phyloP scores from a whole-genome alignment of 2,888 invertebrate species.

The Pseudococcus longispinus region DNA sequence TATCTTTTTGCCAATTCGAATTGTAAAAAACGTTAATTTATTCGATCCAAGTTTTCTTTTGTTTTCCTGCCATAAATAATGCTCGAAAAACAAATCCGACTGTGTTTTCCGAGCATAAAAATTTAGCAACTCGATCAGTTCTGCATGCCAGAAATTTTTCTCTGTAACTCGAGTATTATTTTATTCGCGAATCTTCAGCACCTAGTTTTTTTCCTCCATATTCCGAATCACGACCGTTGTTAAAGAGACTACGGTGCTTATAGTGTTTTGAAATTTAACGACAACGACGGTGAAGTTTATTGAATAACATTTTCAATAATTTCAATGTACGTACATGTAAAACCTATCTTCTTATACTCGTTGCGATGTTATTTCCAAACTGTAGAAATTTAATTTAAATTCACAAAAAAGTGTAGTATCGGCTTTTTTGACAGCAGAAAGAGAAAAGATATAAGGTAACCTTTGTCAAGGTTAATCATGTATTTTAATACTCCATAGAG shows the following conservation, averaged over 20 bases:
- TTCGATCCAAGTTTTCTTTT: not conserved
- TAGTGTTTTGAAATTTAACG: not conserved
- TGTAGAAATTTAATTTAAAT: not conserved
- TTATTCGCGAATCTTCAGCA: not conserved
- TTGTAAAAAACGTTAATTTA: not conserved
- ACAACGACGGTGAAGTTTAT: conserved; percentile 8
- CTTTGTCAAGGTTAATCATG: not conserved
- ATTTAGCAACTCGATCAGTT: not conserved
- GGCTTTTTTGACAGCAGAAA: not conserved
- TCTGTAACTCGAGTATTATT: not conserved
- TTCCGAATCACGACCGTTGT: not conserved
- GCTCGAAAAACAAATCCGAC: not conserved
- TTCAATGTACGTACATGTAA: not conserved
- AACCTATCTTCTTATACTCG: not conserved
- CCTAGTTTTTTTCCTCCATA: not conserved
- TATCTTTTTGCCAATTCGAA: not conserved
- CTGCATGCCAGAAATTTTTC: not conserved
- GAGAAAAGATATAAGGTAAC: not conserved
- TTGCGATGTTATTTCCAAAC: not conserved
- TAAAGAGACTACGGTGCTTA: not conserved
- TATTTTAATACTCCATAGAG: not conserved
- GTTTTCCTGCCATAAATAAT: not conserved
- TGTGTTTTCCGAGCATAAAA: not conserved
- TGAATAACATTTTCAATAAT: conserved; percentile 32
- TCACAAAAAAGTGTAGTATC: not conserved